Base-by-base conservation (phyloP, 2,113 vertebrate species). In the Xenus cinereus region DNA sequence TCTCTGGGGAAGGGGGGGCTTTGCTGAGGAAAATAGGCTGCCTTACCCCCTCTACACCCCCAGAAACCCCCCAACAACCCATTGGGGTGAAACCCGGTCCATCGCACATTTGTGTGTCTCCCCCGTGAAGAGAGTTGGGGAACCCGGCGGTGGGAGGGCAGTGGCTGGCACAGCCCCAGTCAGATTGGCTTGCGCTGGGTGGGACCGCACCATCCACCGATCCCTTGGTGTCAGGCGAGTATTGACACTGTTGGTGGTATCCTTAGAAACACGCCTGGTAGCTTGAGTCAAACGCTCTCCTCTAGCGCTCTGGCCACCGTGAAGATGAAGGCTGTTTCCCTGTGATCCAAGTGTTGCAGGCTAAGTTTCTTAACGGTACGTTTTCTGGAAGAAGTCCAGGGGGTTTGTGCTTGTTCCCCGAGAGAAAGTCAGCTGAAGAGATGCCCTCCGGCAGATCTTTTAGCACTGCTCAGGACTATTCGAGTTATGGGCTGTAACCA, bases 161-260 rank as follows among this genome's bases (percentile, higher is more conserved):
- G 48, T 2, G 3, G 18, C 50, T 30, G 63, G 50, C 3, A 37
- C 59, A 16, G 33, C 27, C 26, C 26, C 30, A 1, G 39, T 30
- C 33, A 17, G 48, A 2, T 4, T 35, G 53, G n/a, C 46, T 67
- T 39, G 71, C 7, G 2, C 27, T 5, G 43, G 11, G 10, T n/a
- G 73, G 26, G 11, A 74, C 45, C 0, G 0, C 18, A 2, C 22
- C 6, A 3, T 21, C 53, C 41, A 0, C 11, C 12, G 21, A 19
- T 56, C 35, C 22, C 20, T 35, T 53, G 69, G 15, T 32, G 3
- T 30, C 12, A 14, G 53, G 26, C 14, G 4, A 8, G 24, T 18
- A 4, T 27, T 3, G 5, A 24, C 20, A 9, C 54, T 60, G 28
- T 19, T 54, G 54, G 8, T 39, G 37, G 56, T 39, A 8, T 45